Evolutionary conservation across 2,888 invertebrate species (phyloP), one percentile per base, ranked within the genome.

Genomic region (Drosophila putrida): DNA sequence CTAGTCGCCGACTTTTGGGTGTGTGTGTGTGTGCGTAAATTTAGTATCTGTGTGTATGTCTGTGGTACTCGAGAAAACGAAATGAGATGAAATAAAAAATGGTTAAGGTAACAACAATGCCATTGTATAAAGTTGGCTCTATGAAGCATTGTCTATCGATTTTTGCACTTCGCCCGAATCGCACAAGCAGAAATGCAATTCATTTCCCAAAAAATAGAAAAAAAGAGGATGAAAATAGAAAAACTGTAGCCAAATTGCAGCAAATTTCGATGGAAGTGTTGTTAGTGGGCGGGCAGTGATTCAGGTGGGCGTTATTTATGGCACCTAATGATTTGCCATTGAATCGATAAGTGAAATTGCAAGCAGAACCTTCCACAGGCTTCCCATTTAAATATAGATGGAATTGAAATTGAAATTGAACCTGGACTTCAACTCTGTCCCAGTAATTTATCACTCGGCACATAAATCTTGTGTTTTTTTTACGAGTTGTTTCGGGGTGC

Each of bases 111-210:
- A 49, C 55, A 68, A 80, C 80, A 58, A 75, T 58, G 51, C 31
- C 78, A 63, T 78, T 80, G 80, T 78, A 53, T 44, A 58, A 63
- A 77, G 41, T 73, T 78, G 72, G 13, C 60, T 55, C 44, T 51
- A 25, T 47, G 20, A 33, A 36, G 55, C 71, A 83, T 86, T 88
- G 81, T 89, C 84, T 80, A 82, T 82, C 65, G 89, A 88, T 82
- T 88, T 88, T 87, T 83, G 83, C 89, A 89, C 82, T 71, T 72
- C 65, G 55, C 60, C 41, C 57, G 79, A 79, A 79, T 78, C 71
- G 64, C 81, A 76, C 68, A 75, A 66, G 35, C 50, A 43, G 46
- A 81, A 87, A 66, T 82, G 87, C 82, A 82, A 87, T 87, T 82
- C 87, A 87, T 83, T 86, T 86, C 70, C 71, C 70, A 59, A 39